These are phyloP conservation scores for Chrysomela aeneicollis DNA, from an alignment of 2,888 invertebrate species.

Conservation along the genomic window DNA sequence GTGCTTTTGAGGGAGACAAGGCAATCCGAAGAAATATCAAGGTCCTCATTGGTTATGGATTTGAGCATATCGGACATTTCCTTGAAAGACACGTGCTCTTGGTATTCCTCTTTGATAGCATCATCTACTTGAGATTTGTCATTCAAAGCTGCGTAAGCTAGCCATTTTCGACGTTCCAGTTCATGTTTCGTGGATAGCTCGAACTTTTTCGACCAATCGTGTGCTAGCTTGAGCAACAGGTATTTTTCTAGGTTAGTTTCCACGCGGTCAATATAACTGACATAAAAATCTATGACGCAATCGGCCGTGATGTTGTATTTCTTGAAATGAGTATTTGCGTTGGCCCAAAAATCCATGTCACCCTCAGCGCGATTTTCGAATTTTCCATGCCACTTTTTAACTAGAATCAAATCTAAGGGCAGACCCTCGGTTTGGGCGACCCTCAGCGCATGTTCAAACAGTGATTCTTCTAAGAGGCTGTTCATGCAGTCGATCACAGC, in stretches of 20 bases:
- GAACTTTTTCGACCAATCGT: constrained; percentile 54
- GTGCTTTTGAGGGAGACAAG: constrained; percentile 62
- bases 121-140: constrained; percentile 40
- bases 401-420: constrained; percentile 64
- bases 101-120: constrained; percentile 20
- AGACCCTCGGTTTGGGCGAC: constrained; percentile 65
- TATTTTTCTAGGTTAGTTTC: constrained; percentile 62
- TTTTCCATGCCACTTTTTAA: constrained; percentile 66
- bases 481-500: constrained; percentile 67
- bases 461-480: constrained; percentile 62
- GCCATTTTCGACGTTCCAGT: constrained; percentile 56
- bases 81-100: constrained; percentile 37
- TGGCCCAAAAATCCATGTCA: constrained; percentile 65
- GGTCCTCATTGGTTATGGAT: constrained; percentile 35
- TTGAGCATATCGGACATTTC: constrained; percentile 42
- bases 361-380: constrained; percentile 62
- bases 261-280: constrained; percentile 66
- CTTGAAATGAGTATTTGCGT: constrained; percentile 70
- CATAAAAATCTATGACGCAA: constrained; percentile 71
- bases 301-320: constrained; percentile 69
- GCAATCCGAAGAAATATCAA: constrained; percentile 54
- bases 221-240: constrained; percentile 57
- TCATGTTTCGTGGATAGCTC: constrained; percentile 48
- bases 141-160: constrained; percentile 49
- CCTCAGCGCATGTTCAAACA: constrained; percentile 68